Evolutionary conservation across 2,113 vertebrate species (phyloP), one percentile per base, ranked within the genome.

Genomic region (Melanostigma gelatinosum): DNA sequence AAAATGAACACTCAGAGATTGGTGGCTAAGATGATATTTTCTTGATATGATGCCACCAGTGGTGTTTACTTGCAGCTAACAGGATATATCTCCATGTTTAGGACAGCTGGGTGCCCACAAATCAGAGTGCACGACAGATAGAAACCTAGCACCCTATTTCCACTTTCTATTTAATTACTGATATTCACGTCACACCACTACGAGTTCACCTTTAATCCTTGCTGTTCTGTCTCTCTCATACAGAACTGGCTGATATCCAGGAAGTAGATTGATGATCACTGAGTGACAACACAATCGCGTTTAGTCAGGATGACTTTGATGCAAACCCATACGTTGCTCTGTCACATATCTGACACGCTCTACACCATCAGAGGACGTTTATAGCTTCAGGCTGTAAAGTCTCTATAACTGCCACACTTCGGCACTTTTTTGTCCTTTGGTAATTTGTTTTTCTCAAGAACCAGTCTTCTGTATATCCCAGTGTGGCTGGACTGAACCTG

Each of bases 201-300:
- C 34, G 52, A 60, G 24, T 77, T 72, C 76, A 50, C 77, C 74
- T 84, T 79, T 57, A 20, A n/a, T 69, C 63, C 38, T 70, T 60
- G 18, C 22, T 65, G 16, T 38, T 69, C 58, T 68, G 6, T 42
- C 72, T 15, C 12, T 72, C 16, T 58, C 63, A 27, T 34, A 46
- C 9, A 36, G 44, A 71, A 34, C 46, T 69, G 75, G 65, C 55
- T 38, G 55, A 69, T 38, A 61, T 75, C 62, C 72, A 80, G 77
- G 16, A 64, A 79, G 38, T 24, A 74, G 74, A 83, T 22, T 36
- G 72, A 85, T 61, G 68, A 29, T 58, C 40, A 29, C 60, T 55
- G 72, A 80, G 55, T 44, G 61, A 72, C 60, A 69, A 34, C 58
- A 36, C 3, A 36, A 70, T 82, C 48, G 42, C 54, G 1, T 58